phyloP scores from a whole-genome alignment of 2,797 vertebrate species.

The Vultur gryphus region DNA sequence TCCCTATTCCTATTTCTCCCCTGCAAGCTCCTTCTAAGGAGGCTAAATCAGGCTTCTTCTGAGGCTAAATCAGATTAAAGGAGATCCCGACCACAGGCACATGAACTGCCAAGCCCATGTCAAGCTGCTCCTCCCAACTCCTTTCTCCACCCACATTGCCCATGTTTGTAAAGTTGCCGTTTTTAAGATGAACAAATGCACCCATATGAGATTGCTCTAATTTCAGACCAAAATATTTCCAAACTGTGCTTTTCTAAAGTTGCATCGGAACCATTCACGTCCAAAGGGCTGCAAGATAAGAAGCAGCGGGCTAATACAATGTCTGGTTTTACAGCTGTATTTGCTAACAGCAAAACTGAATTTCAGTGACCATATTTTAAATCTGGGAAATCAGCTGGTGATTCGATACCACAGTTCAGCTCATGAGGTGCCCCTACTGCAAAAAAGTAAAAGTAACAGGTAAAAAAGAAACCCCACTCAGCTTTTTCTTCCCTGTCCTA shows the following conservation, averaged over 20 bases:
- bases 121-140: not conserved
- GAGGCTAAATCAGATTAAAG: not conserved
- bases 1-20: not conserved
- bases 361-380: not conserved
- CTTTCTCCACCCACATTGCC: not conserved
- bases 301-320: not conserved
- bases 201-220: not conserved
- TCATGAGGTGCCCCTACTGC: not conserved
- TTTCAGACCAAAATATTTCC: not conserved
- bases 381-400: not conserved
- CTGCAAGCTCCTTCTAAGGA: not conserved
- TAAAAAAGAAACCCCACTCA: not conserved
- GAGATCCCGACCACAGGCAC: not conserved
- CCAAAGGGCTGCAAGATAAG: not conserved
- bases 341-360: not conserved
- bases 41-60: not conserved
- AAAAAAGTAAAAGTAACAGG: not conserved
- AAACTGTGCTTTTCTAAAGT: not conserved
- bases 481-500: not conserved
- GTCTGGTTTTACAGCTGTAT: not conserved
- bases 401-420: not conserved
- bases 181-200: not conserved
- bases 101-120: not conserved
- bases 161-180: not conserved
- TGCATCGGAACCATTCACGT: fast-evolving